These are phyloP conservation scores for Beroe forskalii DNA, from an alignment of 37 sponge, comb jelly and placozoan species.

Conservation along the genomic window DNA sequence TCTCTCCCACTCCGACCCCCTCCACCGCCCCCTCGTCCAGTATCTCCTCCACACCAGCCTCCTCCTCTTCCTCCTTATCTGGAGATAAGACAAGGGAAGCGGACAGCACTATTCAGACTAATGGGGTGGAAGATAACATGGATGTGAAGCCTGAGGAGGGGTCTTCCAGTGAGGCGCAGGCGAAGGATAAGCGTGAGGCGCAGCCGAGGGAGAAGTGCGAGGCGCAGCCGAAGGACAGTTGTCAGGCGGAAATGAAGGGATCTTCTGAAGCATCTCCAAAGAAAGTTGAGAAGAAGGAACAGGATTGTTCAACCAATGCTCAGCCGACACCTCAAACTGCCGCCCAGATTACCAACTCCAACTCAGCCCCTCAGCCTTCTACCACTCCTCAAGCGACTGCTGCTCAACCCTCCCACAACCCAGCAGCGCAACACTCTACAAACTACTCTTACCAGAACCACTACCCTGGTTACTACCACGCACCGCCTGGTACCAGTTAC, in stretches of 20 bases:
- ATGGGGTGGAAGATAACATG: neutral
- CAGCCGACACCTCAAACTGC: neutral
- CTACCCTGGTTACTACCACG: constrained; percentile 7
- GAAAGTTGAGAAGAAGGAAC: neutral
- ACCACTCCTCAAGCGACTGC: neutral
- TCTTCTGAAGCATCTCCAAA: constrained; percentile 14
- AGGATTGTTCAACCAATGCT: too few relatives aligned
- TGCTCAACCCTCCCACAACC: neutral
- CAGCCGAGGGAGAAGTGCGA: too few relatives aligned
- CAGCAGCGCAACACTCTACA: neutral
- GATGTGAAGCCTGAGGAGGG: neutral
- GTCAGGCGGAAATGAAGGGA: neutral
- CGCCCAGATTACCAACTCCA: neutral
- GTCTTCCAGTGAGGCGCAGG: neutral
- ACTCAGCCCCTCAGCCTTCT: neutral
- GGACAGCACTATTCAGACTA: neutral
- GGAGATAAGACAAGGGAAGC: neutral
- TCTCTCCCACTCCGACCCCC: too few relatives aligned
- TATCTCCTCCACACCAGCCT: too few relatives aligned
- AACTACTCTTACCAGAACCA: neutral
- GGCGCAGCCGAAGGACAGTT: neutral
- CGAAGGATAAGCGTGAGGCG: neutral
- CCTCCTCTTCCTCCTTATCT: neutral
- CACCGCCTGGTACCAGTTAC: too few relatives aligned
- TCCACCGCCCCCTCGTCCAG: too few relatives aligned